Base-by-base conservation (phyloP, 2,888 invertebrate species). In the Pheosia gnoma region DNA sequence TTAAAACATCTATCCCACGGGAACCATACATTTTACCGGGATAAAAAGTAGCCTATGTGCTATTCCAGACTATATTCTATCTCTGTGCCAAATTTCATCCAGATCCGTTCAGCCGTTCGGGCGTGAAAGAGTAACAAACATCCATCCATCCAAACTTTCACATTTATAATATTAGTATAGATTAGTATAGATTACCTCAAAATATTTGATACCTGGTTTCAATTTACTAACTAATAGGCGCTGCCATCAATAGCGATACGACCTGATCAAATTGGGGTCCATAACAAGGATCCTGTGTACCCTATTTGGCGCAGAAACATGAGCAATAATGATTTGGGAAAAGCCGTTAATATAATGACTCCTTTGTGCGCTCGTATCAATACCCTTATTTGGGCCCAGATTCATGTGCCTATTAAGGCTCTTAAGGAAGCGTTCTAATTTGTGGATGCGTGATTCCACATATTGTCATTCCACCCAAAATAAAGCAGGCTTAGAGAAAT, bases 401-500 rank as follows among this genome's bases (percentile, higher is more conserved):
- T 61, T 60, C 57, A 70, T 67, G 53, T 53, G 58, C 53, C 63
- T 60, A 70, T 49, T 54, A 5, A 45, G 10, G 49, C 9, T 10
- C 5, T 47, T 47, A 55, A 59, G 68, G 69, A 68, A 67, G 59
- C 61, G 57, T 47, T 61, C 68, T 62, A 62, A 66, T 66, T 68
- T 63, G 53, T 55, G 41, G 57, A 56, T 59, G 54, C 54, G 41
- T 25, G 41, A 25, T 13, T n/a, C 51, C 57, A 51, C 58, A 61
- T 58, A 59, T 63, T 63, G 45, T 58, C 67, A 37, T 25, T 73
- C 71, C 63, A 72, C 71, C 8, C 53, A 8, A 8, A 25, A 25
- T 51, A 25, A 25, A 25, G 25, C 0, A 25, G 51, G 51, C 51
- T 7, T 51, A 51, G 13, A 7, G 57, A 70, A 67, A 68, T 25